phyloP scores from a whole-genome alignment of 2,888 invertebrate species.

The Podotricha telesiphe region DNA sequence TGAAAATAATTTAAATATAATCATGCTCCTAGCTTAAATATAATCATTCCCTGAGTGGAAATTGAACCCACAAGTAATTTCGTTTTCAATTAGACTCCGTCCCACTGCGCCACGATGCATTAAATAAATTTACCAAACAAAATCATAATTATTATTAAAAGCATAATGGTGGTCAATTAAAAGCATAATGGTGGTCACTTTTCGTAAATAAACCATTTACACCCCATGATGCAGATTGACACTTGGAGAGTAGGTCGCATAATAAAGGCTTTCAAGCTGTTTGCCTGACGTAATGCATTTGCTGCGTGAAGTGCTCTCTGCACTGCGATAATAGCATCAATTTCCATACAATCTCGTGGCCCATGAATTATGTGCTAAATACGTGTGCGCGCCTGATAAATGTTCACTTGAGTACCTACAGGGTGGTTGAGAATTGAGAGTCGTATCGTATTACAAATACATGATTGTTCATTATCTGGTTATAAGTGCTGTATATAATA shows the following conservation, averaged over 20 bases:
- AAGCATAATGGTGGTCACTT: background rate
- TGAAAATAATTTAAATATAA: too few species aligned
- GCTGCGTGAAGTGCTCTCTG: slow-evolving; percentile 41
- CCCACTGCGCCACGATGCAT: too few species aligned
- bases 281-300: slow-evolving; percentile 43
- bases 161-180: background rate
- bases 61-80: too few species aligned
- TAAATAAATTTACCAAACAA: too few species aligned
- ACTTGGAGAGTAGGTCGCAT: slow-evolving; percentile 22
- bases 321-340: slow-evolving; percentile 42
- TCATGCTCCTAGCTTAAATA: too few species aligned
- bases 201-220: background rate
- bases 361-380: slow-evolving; percentile 38
- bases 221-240: slow-evolving; percentile 3
- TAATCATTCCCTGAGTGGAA: too few species aligned
- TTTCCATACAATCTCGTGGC: slow-evolving; percentile 41
- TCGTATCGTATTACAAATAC: background rate
- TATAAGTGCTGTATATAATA: background rate
- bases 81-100: too few species aligned
- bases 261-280: slow-evolving; percentile 44
- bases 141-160: too few species aligned
- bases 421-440: slow-evolving; percentile 3
- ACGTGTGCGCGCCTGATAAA: slow-evolving; percentile 30
- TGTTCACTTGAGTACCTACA: slow-evolving; percentile 23
- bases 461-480: slow-evolving; percentile 14